Evolutionary conservation across 2,888 invertebrate genomes (phyloP), one percentile per base, ranked within the genome.

Genomic region (Mayetiola destructor): DNA sequence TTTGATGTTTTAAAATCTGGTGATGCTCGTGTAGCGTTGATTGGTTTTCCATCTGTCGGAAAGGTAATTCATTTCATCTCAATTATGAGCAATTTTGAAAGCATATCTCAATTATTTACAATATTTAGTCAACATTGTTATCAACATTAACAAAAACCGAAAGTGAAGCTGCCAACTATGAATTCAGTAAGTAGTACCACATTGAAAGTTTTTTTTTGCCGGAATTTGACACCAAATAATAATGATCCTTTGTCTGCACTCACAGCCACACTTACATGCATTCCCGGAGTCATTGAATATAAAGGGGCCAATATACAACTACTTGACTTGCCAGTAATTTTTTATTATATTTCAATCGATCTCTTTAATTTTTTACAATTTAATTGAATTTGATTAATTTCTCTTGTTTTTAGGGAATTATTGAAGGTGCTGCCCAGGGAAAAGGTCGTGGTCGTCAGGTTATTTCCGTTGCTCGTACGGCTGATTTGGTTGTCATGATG

Each of bases 1-100:
- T 99, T 99, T 74, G 99, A 99, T 82, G 99, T 99, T 10, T 79
- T 97, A 64, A 99, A 99, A 73, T 95, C 95, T 65, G 99, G 99
- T 54, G 99, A 99, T 82, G 99, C 99, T 9, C 77, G 97, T 67
- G 93, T 96, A 14, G 95, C 96, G 8, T 77, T 99, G 5, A 97
- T 99, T 64, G 99, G 99, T 37, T 99, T 99, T 70, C 99, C 99
- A 8, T 97, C 97, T 12, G 95, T 95, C 32, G 95, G 95, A 73
- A 95, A 95, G 78, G 87, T 87, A 70, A 71, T 64, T 58, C 58
- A 30, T 18, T 27, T 27, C n/a, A 35, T 32, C 5, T 32, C 29
- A 56, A 36, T 14, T 32, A 5, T 16, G n/a, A 14, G n/a, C 3
- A 16, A 55, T 55, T 2, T 18, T 12, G 21, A n/a, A 21, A 14